phyloP scores from a whole-genome alignment of 2,113 vertebrate genomes.

The Antidorcas marsupialis region DNA sequence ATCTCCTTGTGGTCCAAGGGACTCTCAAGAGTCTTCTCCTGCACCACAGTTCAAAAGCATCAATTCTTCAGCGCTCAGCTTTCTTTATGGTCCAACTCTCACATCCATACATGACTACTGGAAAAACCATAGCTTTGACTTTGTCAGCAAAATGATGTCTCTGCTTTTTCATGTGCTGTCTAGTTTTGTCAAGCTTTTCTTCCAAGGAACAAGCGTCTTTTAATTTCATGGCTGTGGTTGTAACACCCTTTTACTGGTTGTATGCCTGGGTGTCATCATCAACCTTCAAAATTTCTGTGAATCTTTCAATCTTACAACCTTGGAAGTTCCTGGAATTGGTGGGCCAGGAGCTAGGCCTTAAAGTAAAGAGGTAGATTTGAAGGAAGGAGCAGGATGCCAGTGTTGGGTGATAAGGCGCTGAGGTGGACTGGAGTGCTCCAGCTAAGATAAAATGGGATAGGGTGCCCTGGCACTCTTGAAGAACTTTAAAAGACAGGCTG shows the following conservation, averaged over 20 bases:
- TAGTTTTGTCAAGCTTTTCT: not conserved
- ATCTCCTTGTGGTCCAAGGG: not conserved
- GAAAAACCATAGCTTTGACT: not conserved
- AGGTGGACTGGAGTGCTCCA: not conserved
- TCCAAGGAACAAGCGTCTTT: not conserved
- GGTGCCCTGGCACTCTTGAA: not conserved
- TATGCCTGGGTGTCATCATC: not conserved
- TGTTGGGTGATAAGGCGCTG: conserved; percentile 39
- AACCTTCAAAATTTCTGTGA: not conserved
- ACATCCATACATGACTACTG: not conserved
- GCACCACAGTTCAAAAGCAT: not conserved
- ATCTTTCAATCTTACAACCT: not conserved
- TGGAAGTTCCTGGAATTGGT: not conserved
- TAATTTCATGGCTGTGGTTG: not conserved
- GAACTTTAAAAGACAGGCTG: conserved; percentile 48
- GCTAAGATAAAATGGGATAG: conserved; percentile 37
- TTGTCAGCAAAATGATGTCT: not conserved
- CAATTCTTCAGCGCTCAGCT: not conserved
- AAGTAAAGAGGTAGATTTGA: conserved; percentile 1
- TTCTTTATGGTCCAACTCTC: not conserved
- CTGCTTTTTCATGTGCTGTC: not conserved
- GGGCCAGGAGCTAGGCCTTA: not conserved
- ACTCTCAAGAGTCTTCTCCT: not conserved
- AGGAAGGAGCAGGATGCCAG: not conserved
- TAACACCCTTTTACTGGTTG: not conserved